Evolutionary conservation across 2,888 invertebrate species (phyloP), one percentile per base, ranked within the genome.

Genomic region (Atrina japonica): DNA sequence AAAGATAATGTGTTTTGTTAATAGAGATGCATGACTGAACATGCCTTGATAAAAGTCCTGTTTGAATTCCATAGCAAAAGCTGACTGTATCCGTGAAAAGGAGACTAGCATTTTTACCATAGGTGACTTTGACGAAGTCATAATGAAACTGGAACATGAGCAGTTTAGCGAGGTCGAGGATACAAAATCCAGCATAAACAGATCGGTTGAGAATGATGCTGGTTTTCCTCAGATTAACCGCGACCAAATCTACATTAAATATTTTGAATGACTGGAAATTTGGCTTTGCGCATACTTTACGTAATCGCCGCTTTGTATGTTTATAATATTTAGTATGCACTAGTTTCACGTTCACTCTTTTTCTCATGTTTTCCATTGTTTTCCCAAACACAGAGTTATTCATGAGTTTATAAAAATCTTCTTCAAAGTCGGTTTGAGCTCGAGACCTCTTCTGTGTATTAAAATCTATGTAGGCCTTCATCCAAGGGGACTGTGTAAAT

Each of bases 311-410:
- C 30, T 63, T n/a, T n/a, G n/a, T n/a, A n/a, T n/a, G n/a, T n/a
- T n/a, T n/a, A n/a, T n/a, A n/a, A n/a, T n/a, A n/a, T n/a, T n/a
- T 53, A 27, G 49, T 29, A 29, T 29, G 58, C 2, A 76, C 73
- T 16, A 70, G 40, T 25, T 63, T 25, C 0, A 76, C 49, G 45
- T 58, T 23, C 11, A 92, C 78, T 75, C 85, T 77, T 30, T 90
- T 90, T 40, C 87, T 74, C 7, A 89, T 86, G 82, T 91, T 91
- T 78, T 91, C 90, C 86, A 91, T 90, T 0, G 88, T 88, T 49
- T 72, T 72, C n/a, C 69, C 66, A 77, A 82, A 88, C 27, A 88
- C 83, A 11, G 80, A 73, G 70, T 91, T 77, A 73, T 84, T 63
- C 87, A 67, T 77, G n/a, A 79, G 41, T 69, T 73, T 67, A 72